Evolutionary conservation across 2,113 vertebrate species (phyloP).

Genomic region (Syngnathoides biaculeatus): DNA sequence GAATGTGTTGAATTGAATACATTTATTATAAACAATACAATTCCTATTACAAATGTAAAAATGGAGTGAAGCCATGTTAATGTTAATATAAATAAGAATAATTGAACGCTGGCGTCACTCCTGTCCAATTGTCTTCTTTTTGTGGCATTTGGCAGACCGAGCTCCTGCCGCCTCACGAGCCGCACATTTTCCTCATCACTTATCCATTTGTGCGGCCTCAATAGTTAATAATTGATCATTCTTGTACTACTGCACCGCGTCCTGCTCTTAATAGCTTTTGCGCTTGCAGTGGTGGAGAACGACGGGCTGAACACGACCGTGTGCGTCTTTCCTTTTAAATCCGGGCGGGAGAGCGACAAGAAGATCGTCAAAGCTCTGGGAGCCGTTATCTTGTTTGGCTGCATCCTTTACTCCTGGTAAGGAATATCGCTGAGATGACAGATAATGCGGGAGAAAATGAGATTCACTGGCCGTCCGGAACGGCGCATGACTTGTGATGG

Average conservation of each 20-base stretch:
- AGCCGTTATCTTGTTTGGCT: slow-evolving; percentile 80
- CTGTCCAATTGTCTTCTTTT: neutral
- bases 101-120: too few relatives aligned
- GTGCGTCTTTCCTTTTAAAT: slow-evolving; percentile 82
- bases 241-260: neutral
- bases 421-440: neutral
- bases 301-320: slow-evolving; percentile 81
- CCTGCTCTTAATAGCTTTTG: slow-evolving; percentile 1
- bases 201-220: neutral
- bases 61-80: too few relatives aligned
- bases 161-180: neutral
- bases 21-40: too few relatives aligned
- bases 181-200: neutral
- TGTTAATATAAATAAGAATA: too few relatives aligned
- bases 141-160: neutral
- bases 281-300: slow-evolving; percentile 47
- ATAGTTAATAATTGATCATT: slow-evolving; percentile 1
- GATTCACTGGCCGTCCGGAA: slow-evolving; percentile 29
- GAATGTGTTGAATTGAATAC: too few relatives aligned
- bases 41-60: too few relatives aligned
- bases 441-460: slow-evolving; percentile 19
- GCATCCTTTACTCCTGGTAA: slow-evolving; percentile 94
- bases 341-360: slow-evolving; percentile 79
- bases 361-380: slow-evolving; percentile 84
- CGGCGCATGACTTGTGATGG: slow-evolving; percentile 25